Conservation (phyloP, 2,113 vertebrate species). For the Petroica traversi region DNA sequence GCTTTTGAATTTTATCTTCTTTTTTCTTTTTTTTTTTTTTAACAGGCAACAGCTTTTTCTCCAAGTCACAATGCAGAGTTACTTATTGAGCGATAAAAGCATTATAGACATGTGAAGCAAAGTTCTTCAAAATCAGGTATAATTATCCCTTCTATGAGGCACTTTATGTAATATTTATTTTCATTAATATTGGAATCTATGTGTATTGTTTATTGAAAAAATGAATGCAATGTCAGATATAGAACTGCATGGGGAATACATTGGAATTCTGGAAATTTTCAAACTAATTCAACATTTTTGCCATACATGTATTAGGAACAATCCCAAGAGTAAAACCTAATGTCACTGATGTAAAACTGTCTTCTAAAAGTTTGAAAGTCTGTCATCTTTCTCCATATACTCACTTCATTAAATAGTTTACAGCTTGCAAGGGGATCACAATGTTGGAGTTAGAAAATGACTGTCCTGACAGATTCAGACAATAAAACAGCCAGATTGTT, state of each 20-base stretch:
- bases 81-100: constrained; percentile 6
- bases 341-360: constrained; percentile 75
- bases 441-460: constrained; percentile 76
- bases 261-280: constrained; percentile 75
- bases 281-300: constrained; percentile 75
- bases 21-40: not conserved
- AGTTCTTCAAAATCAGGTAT: constrained; percentile 25
- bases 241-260: constrained; percentile 50
- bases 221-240: constrained; percentile 69
- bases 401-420: constrained; percentile 85
- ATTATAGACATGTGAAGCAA: constrained; percentile 4
- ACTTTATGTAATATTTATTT: constrained; percentile 63
- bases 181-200: constrained; percentile 52
- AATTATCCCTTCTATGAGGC: not conserved
- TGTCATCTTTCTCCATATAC: constrained; percentile 82
- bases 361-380: constrained; percentile 74
- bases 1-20: not conserved
- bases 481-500: constrained; percentile 83
- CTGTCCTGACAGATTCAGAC: constrained; percentile 82
- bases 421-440: constrained; percentile 79
- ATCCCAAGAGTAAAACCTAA: constrained; percentile 71
- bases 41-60: not conserved
- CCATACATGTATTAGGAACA: constrained; percentile 68
- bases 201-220: constrained; percentile 70
- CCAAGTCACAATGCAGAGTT: not conserved